These are phyloP conservation scores for Paraescarpia echinospica DNA, from an alignment of 1,140 invertebrate genomes.

Conservation along the genomic window DNA sequence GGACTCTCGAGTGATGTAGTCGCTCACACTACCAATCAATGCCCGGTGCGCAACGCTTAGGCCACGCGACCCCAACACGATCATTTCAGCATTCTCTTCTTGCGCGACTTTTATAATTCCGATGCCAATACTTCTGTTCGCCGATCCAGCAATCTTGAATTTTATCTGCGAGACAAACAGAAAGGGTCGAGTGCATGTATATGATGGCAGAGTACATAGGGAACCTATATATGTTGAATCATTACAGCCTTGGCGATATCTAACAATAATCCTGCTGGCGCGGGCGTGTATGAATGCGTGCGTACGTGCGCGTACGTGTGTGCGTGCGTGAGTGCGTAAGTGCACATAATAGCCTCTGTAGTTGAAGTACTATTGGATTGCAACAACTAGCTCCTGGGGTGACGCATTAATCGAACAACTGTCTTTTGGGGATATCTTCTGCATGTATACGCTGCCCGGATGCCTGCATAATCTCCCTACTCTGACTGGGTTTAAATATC, in stretches of 20 bases:
- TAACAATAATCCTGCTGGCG: too few relatives aligned
- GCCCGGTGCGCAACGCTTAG: not conserved
- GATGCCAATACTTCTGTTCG: not conserved
- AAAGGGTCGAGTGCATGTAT: not conserved
- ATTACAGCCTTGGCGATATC: not conserved
- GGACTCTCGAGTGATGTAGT: not conserved
- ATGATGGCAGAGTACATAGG: not conserved
- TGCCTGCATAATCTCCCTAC: too few relatives aligned
- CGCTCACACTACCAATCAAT: not conserved
- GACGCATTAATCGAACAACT: not conserved
- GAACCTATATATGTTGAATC: not conserved
- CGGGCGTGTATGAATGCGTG: not conserved
- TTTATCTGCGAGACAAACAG: not conserved
- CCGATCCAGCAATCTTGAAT: not conserved
- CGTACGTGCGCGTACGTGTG: conserved; percentile 7
- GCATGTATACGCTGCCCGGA: too few relatives aligned
- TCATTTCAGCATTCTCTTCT: not conserved
- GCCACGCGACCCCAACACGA: not conserved
- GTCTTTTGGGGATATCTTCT: too few relatives aligned
- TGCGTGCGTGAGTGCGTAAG: not conserved
- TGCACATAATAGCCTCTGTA: not conserved
- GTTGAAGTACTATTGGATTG: not conserved
- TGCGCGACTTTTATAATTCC: not conserved
- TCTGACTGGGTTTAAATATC: too few relatives aligned
- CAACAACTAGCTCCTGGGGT: not conserved